Conservation (phyloP, 2,888 invertebrate genomes). For the Drosophila barbarae region DNA sequence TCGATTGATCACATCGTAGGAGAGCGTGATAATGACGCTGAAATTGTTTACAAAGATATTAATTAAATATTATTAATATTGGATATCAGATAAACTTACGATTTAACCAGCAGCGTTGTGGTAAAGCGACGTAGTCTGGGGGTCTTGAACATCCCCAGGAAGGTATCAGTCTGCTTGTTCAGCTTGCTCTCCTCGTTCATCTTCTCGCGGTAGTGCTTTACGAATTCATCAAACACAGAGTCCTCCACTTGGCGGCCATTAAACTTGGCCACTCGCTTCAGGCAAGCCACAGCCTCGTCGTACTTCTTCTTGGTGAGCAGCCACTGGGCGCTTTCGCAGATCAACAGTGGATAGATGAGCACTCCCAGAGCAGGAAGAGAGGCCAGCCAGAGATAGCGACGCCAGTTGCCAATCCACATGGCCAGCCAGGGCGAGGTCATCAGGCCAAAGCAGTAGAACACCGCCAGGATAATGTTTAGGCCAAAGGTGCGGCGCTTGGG, state of each 20-base stretch:
- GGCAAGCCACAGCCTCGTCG: constrained; percentile 81
- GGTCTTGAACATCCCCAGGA: constrained; percentile 81
- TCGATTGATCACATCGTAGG: constrained; percentile 82
- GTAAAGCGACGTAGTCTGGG: constrained; percentile 81
- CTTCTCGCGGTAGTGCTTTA: constrained; percentile 71
- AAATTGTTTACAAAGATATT: too few relatives aligned
- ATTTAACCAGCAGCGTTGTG: constrained; percentile 82
- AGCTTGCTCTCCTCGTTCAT: constrained; percentile 51
- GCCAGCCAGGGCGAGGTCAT: constrained; percentile 81
- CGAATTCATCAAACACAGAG: constrained; percentile 79
- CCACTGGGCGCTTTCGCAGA: constrained; percentile 83
- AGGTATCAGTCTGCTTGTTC: constrained; percentile 65
- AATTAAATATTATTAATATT: too few relatives aligned
- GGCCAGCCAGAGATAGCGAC: constrained; percentile 80
- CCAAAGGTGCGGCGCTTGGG: constrained; percentile 82
- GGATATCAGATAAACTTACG: constrained; percentile 78
- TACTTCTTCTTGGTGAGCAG: constrained; percentile 81
- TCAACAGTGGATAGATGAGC: constrained; percentile 80
- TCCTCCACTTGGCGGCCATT: constrained; percentile 80
- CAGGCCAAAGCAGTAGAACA: constrained; percentile 82
- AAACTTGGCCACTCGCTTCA: constrained; percentile 81
- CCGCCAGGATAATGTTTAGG: constrained; percentile 82
- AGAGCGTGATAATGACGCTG: constrained; percentile 82
- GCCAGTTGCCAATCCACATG: constrained; percentile 80
- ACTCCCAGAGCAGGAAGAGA: constrained; percentile 80